phyloP scores from a whole-genome alignment of 1,140 invertebrate species.

The Drosophila triauraria region DNA sequence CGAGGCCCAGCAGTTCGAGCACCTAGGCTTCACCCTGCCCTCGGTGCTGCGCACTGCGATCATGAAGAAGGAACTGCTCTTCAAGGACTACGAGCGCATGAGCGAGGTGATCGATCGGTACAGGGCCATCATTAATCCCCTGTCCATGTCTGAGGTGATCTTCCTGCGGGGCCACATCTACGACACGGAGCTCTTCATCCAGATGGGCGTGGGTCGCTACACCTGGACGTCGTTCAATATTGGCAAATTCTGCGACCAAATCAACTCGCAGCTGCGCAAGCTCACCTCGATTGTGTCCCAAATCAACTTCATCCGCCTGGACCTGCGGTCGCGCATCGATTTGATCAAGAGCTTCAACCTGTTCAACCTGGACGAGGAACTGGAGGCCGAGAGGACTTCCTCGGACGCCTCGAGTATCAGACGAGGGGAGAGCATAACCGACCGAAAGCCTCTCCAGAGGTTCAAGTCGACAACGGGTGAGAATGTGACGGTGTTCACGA shows the following conservation, averaged over 20 bases:
- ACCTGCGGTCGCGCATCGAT: slow-evolving; percentile 88
- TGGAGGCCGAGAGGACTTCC: neutral
- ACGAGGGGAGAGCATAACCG: neutral
- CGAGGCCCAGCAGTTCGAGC: slow-evolving; percentile 91
- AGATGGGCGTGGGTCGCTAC: slow-evolving; percentile 91
- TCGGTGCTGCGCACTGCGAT: slow-evolving; percentile 76
- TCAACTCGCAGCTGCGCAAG: slow-evolving; percentile 86
- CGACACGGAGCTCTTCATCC: slow-evolving; percentile 91
- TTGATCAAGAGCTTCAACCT: slow-evolving; percentile 87
- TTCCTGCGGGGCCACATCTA: slow-evolving; percentile 89
- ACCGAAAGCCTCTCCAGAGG: neutral
- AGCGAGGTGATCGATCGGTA: slow-evolving; percentile 88
- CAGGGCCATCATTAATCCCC: slow-evolving; percentile 86
- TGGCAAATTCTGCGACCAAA: slow-evolving; percentile 89
- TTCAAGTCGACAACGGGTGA: slow-evolving; percentile 44
- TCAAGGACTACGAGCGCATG: slow-evolving; percentile 88
- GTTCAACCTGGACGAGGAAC: slow-evolving; percentile 85
- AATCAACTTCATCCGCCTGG: slow-evolving; percentile 91
- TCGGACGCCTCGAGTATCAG: no score
- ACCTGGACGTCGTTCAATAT: slow-evolving; percentile 94
- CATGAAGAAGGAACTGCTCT: slow-evolving; percentile 86
- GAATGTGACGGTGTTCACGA: slow-evolving; percentile 40
- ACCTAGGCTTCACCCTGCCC: slow-evolving; percentile 89
- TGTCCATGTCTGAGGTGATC: slow-evolving; percentile 88
- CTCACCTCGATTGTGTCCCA: slow-evolving; percentile 89